Percentiles rank a stretch among this genome's conserved stretches.
Evolutionary conservation across 2,888 invertebrate genomes (phyloP).

Genomic region (Tiliacea aurago): DNA sequence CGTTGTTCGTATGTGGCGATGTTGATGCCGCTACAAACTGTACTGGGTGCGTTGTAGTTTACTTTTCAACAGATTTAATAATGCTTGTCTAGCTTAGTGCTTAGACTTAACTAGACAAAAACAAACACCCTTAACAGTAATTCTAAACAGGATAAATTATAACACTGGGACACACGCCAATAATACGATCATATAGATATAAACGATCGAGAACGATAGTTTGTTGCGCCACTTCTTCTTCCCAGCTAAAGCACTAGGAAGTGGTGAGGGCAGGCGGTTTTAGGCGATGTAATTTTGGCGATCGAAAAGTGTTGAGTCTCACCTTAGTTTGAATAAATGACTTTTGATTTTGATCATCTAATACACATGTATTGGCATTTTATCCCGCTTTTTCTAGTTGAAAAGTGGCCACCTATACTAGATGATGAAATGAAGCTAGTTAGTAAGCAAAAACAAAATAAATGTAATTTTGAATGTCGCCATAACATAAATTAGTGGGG

Average conservation of each 20-base stretch:
- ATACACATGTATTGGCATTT: not conserved
- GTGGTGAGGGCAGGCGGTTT: too few species aligned
- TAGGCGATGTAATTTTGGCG: too few species aligned
- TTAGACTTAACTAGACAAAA: not conserved
- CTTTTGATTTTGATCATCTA: not conserved
- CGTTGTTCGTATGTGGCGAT: too few species aligned
- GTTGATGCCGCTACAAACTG: too few species aligned
- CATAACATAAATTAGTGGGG: constrained; percentile 44
- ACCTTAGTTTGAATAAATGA: too few species aligned
- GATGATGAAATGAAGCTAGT: constrained; percentile 48
- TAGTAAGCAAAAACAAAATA: constrained; percentile 57
- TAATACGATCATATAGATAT: not conserved
- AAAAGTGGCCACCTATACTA: constrained; percentile 22
- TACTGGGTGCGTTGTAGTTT: not conserved
- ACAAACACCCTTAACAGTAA: not conserved
- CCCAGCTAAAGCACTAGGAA: too few species aligned
- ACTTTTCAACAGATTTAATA: not conserved
- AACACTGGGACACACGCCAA: not conserved
- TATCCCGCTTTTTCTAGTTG: constrained; percentile 15
- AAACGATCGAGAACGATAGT: too few species aligned
- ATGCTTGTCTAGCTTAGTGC: not conserved
- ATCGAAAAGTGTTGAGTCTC: too few species aligned
- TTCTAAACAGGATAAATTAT: not conserved
- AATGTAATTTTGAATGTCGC: constrained; percentile 56
- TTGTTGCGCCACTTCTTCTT: too few species aligned